phyloP scores from a whole-genome alignment of 2,888 invertebrate species.

The Eucera pruinosa region DNA sequence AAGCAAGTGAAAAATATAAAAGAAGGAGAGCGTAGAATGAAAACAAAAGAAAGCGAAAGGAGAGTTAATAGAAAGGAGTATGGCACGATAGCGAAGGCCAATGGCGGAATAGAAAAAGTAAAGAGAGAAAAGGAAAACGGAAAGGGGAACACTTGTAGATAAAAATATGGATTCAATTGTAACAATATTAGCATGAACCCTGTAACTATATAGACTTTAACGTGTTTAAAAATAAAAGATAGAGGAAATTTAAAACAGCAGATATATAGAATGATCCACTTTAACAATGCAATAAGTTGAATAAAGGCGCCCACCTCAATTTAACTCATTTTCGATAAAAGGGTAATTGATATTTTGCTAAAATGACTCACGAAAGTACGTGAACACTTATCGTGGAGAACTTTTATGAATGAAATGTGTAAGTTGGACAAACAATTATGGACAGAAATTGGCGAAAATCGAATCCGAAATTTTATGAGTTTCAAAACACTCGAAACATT shows the following conservation, averaged over 20 bases:
- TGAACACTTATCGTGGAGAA: too few species aligned
- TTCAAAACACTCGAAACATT: too few species aligned
- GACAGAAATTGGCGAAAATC: too few species aligned
- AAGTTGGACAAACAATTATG: too few species aligned
- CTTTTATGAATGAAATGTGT: too few species aligned
- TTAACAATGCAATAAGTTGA: too few species aligned
- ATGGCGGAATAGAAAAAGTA: neutral
- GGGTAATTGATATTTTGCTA: too few species aligned
- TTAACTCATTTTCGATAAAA: too few species aligned
- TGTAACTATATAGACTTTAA: neutral
- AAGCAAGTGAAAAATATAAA: slow-evolving; percentile 10
- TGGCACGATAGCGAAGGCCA: neutral
- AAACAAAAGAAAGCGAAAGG: neutral
- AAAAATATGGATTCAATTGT: slow-evolving; percentile 13
- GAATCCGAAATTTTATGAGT: too few species aligned
- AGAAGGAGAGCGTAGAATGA: neutral
- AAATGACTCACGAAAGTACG: too few species aligned
- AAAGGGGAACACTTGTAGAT: neutral
- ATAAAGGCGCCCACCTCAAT: too few species aligned
- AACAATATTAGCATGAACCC: neutral
- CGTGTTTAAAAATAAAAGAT: neutral
- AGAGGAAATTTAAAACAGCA: neutral
- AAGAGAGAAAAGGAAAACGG: neutral
- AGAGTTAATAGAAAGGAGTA: neutral
- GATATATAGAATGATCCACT: too few species aligned